Base-by-base conservation (phyloP, 2,888 invertebrate species). In the Netelia melanura region DNA sequence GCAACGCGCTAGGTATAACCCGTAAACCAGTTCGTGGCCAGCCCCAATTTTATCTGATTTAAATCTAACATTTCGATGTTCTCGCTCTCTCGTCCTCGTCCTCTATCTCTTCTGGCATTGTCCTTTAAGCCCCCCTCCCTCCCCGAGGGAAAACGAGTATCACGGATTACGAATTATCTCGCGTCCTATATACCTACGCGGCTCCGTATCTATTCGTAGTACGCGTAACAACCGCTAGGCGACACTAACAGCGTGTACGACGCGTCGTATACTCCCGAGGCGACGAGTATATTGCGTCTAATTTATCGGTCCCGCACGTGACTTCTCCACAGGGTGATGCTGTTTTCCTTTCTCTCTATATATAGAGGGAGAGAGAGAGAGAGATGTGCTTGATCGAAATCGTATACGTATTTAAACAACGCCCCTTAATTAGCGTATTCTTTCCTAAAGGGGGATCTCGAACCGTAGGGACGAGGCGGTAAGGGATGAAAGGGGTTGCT, bases 131-230 rank as follows among this genome's bases (percentile, higher is more conserved):
- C 21, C 58, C 25, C 25, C 61, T 9, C 67, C 67, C 61, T 38
- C 11, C 38, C 10, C 58, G 74, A 43, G 72, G 21, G 38, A 21
- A 52, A 52, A 52, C 65, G 61, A 82, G 79, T 85, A 70, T 67
- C 65, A 44, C 79, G 85, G 85, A 82, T 85, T 85, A 85, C 70
- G 82, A 79, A 85, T 79, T 79, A 79, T 82, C 85, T 68, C 58
- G 52, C 23, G 58, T 72, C 30, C 25, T 52, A 17, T 48, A 56
- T 23, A 21, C 54, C 14, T 17, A 58, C 48, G 17, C 11, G 23
- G 58, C 21, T 61, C 71, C 71, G 54, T 65, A 71, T 44, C 17
- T 56, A 67, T 44, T 43, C 17, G n/a, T 54, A 64, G 44, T 17
- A 44, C 6, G 2, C n/a, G 21, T 67, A 58, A 74, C 44, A 71